Evolutionary conservation across 2,797 vertebrate species (phyloP).

Genomic region (Pantherophis vulpinus): DNA sequence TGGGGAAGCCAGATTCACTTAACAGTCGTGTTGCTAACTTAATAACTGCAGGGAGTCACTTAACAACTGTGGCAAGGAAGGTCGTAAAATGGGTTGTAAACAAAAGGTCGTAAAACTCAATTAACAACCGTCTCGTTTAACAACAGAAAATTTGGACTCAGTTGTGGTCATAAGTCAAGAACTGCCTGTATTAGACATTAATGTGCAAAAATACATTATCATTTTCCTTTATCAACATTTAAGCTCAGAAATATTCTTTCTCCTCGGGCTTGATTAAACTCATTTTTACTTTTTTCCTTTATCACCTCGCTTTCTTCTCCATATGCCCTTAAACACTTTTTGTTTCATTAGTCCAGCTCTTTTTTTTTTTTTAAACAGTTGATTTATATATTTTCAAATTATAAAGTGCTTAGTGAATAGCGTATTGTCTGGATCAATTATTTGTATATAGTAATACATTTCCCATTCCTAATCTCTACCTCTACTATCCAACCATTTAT

Average conservation of each 20-base stretch:
- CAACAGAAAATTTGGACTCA: neutral
- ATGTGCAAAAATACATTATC: neutral
- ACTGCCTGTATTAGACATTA: neutral
- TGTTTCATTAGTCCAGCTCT: neutral
- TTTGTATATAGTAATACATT: too few relatives aligned
- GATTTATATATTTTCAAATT: too few relatives aligned
- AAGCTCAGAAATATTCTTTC: neutral
- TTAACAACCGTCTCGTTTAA: neutral
- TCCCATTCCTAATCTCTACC: too few relatives aligned
- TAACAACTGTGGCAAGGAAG: neutral
- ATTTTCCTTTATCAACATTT: neutral
- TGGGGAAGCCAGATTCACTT: neutral
- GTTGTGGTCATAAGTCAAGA: neutral
- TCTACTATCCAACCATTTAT: too few relatives aligned
- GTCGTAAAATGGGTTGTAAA: neutral
- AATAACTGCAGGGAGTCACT: neutral
- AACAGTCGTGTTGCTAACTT: neutral
- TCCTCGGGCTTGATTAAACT: neutral
- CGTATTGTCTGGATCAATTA: too few relatives aligned
- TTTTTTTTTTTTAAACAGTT: too few relatives aligned
- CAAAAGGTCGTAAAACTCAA: neutral
- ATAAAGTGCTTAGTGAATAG: too few relatives aligned
- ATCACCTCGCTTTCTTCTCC: neutral
- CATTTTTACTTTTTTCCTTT: neutral
- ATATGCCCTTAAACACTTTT: neutral